Evolutionary conservation across 2,888 invertebrate genomes (phyloP).

Genomic region (Muscina levida): DNA sequence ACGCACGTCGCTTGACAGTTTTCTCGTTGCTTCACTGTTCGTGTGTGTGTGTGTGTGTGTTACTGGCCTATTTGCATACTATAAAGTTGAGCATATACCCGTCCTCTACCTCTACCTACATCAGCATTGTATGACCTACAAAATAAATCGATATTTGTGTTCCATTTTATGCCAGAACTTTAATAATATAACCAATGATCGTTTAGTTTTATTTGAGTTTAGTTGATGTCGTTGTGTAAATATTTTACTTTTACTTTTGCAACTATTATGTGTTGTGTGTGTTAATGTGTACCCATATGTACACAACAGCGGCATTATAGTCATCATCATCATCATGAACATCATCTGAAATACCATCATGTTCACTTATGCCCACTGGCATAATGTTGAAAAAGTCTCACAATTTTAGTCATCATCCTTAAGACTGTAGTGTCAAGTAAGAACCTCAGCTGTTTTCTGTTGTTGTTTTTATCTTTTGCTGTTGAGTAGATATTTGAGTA

Average conservation of each 20-base stretch:
- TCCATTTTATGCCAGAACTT: background rate
- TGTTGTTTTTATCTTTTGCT: slow-evolving; percentile 9
- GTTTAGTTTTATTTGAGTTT: background rate
- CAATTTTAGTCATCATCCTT: background rate
- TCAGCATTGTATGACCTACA: slow-evolving; percentile 5
- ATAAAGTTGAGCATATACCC: background rate
- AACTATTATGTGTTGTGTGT: slow-evolving; percentile 1
- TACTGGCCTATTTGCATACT: slow-evolving; percentile 12
- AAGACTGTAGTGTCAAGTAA: background rate
- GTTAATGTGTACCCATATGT: too few species aligned
- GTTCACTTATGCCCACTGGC: background rate
- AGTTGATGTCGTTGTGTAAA: background rate
- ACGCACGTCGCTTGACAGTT: background rate
- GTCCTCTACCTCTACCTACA: too few species aligned
- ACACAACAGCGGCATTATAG: too few species aligned
- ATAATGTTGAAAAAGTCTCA: background rate
- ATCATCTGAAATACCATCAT: too few species aligned
- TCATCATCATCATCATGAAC: slow-evolving; percentile 1
- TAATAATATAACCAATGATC: background rate
- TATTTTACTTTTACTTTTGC: slow-evolving; percentile 20
- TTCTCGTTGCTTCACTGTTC: background rate
- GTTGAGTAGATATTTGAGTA: background rate
- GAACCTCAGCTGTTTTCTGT: slow-evolving; percentile 1
- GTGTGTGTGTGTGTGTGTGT: too few species aligned
- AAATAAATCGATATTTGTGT: slow-evolving; percentile 20